A percentile compares a stretch with the other conserved stretches of the same genome.
Conservation (phyloP, 2,888 invertebrate species). For the Lithophane leautieri region DNA sequence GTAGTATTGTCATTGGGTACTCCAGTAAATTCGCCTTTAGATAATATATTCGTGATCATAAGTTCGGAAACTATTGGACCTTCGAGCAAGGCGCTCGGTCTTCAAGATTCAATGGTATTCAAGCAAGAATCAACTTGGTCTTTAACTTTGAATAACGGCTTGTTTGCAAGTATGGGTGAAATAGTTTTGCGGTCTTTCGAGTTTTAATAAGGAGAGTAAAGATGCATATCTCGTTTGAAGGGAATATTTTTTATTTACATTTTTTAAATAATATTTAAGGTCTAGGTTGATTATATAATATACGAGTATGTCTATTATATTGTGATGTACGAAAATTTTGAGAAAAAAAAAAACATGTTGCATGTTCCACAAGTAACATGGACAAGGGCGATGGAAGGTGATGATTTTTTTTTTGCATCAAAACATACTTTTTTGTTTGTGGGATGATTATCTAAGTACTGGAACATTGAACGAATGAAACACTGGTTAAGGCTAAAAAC, state of each 20-base stretch:
- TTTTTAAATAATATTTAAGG: too few relatives aligned
- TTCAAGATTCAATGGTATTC: slow-evolving; percentile 58
- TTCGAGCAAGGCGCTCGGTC: slow-evolving; percentile 44
- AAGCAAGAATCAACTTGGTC: slow-evolving; percentile 62
- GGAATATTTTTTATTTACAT: background rate
- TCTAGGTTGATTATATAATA: too few relatives aligned
- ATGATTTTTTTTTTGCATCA: background rate
- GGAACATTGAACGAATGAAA: background rate
- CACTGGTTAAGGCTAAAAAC: background rate
- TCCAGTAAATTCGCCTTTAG: slow-evolving; percentile 53
- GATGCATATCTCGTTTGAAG: too few relatives aligned
- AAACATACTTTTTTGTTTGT: too few relatives aligned
- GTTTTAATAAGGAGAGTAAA: background rate
- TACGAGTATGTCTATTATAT: too few relatives aligned
- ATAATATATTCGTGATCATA: slow-evolving; percentile 73
- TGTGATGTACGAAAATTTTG: too few relatives aligned
- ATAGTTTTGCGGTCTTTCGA: background rate
- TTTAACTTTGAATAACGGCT: slow-evolving; percentile 27
- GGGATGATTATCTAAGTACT: background rate
- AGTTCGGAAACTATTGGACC: slow-evolving; percentile 64
- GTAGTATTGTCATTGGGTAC: slow-evolving; percentile 50
- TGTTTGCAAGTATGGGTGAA: slow-evolving; percentile 4
- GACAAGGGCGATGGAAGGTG: too few relatives aligned
- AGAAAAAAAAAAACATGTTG: too few relatives aligned
- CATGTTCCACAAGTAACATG: too few relatives aligned